phyloP scores from a whole-genome alignment of 1,140 invertebrate species.

The Chymomyza costata region DNA sequence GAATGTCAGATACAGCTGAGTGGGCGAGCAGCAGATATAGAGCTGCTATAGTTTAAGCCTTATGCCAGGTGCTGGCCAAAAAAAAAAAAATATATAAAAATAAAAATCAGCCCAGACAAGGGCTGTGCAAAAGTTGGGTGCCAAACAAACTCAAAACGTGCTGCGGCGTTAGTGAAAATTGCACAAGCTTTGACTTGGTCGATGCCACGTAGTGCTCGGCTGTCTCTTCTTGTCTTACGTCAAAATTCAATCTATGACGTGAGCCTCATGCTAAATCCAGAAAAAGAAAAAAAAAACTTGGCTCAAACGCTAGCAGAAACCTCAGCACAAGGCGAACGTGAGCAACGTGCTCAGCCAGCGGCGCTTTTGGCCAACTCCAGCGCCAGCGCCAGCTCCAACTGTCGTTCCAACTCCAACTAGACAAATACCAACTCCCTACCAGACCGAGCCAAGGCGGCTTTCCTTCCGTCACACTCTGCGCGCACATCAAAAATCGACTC shows the following conservation, averaged over 20 bases:
- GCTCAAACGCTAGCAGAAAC: slow-evolving; percentile 5
- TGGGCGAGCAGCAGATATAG: too few species aligned
- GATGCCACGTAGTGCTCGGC: slow-evolving; percentile 28
- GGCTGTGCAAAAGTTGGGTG: too few species aligned
- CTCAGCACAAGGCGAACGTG: slow-evolving; percentile 15
- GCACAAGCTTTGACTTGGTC: slow-evolving; percentile 46
- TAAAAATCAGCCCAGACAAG: too few species aligned
- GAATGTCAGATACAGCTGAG: slow-evolving; percentile 64
- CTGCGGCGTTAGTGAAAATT: slow-evolving; percentile 51
- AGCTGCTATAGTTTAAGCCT: too few species aligned
- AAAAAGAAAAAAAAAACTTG: too few species aligned
- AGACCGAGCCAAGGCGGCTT: slow-evolving; percentile 8
- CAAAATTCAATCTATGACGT: slow-evolving; percentile 65
- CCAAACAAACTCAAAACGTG: too few species aligned
- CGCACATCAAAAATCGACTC: slow-evolving; percentile 9
- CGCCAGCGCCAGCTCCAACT: background rate
- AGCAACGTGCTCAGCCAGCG: slow-evolving; percentile 6
- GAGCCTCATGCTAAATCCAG: slow-evolving; percentile 51
- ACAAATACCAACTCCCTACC: too few species aligned
- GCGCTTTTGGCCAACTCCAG: slow-evolving; percentile 1
- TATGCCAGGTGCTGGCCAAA: too few species aligned
- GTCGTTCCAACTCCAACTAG: background rate
- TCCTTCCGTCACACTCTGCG: slow-evolving; percentile 39
- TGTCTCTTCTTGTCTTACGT: slow-evolving; percentile 16
- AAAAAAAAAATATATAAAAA: too few species aligned